Percentiles rank a stretch among this genome's conserved stretches.
phyloP scores from a whole-genome alignment of 2,888 invertebrate genomes.

The Bellardia bayeri region DNA sequence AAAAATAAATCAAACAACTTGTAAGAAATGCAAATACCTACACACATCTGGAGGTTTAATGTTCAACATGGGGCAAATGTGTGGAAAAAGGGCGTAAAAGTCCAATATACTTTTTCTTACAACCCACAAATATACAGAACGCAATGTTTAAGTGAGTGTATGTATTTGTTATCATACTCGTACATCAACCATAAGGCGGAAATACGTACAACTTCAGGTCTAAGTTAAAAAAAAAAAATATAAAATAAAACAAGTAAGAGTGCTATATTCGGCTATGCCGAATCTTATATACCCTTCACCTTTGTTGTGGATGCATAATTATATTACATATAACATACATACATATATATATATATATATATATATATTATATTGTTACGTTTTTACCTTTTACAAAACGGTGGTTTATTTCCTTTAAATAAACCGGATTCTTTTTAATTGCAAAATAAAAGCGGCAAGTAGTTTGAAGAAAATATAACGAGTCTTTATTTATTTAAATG shows the following conservation, averaged over 20 bases:
- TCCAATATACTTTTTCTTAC: background rate
- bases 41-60: constrained; percentile 33
- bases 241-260: background rate
- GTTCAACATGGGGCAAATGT: constrained; percentile 17
- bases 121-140: constrained; percentile 7
- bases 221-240: background rate
- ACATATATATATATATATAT: too few relatives aligned
- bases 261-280: too few relatives aligned
- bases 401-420: too few relatives aligned
- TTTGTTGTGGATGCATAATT: too few relatives aligned
- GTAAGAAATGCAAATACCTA: constrained; percentile 12
- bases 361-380: too few relatives aligned
- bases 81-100: constrained; percentile 42
- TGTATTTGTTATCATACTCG: background rate
- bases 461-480: too few relatives aligned
- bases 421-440: too few relatives aligned
- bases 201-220: constrained; percentile 34
- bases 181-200: constrained; percentile 24
- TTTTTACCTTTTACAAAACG: too few relatives aligned
- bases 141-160: background rate
- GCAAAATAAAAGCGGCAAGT: too few relatives aligned
- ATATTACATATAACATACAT: too few relatives aligned
- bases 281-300: too few relatives aligned
- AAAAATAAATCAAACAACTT: background rate
- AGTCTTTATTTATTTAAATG: too few relatives aligned